Conservation (phyloP, 2,888 invertebrate species). For the Nesidiocoris tenuis region DNA sequence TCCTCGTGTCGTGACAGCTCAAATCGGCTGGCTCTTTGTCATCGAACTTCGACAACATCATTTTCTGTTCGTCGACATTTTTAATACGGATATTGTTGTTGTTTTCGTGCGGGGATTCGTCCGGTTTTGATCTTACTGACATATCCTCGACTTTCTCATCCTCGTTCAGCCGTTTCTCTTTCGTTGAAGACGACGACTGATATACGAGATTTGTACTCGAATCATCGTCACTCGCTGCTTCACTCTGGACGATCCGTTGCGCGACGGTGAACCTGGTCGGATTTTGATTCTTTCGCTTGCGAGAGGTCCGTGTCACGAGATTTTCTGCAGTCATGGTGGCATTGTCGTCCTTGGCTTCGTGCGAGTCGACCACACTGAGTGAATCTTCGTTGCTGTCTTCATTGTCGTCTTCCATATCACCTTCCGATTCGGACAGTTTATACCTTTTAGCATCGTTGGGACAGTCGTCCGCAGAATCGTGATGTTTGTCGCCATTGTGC, state of each 20-base stretch:
- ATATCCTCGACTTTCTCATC: conserved; percentile 49
- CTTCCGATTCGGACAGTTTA: conserved; percentile 60
- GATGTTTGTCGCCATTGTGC: conserved; percentile 51
- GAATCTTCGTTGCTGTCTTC: conserved; percentile 67
- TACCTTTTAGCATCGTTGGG: conserved; percentile 57
- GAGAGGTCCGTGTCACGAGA: conserved; percentile 65
- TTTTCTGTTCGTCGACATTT: conserved; percentile 49
- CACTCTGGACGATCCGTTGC: conserved; percentile 49
- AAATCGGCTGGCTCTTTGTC: conserved; percentile 53
- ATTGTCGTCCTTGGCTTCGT: conserved; percentile 59
- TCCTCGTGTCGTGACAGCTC: conserved; percentile 49
- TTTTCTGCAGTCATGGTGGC: conserved; percentile 53
- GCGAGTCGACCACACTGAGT: conserved; percentile 60
- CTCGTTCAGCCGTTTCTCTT: conserved; percentile 43
- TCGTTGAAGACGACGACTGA: conserved; percentile 29
- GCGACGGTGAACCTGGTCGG: conserved; percentile 76
- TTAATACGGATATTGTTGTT: conserved; percentile 47
- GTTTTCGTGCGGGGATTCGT: conserved; percentile 44
- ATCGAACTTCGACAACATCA: conserved; percentile 53
- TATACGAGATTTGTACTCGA: conserved; percentile 60
- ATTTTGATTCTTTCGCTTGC: conserved; percentile 86
- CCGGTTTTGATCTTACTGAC: conserved; percentile 42
- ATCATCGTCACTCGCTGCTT: conserved; percentile 60
- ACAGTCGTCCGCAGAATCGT: conserved; percentile 15
- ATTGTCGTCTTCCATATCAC: conserved; percentile 61